These are phyloP conservation scores for Leptinotarsa texana DNA, from an alignment of 1,140 invertebrate species.

Conservation along the genomic window DNA sequence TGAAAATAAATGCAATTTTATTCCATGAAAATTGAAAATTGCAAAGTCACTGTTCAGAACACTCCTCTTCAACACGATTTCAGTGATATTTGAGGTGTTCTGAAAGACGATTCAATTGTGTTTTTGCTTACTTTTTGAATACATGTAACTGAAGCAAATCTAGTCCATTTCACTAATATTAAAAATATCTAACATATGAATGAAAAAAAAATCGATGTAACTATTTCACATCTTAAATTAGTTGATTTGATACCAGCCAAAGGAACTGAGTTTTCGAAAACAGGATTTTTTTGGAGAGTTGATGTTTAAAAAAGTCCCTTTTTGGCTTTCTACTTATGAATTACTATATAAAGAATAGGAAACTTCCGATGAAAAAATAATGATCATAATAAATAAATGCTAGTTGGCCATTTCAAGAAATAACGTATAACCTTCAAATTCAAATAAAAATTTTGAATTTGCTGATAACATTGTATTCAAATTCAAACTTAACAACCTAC, in stretches of 20 bases:
- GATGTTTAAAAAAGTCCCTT: not conserved
- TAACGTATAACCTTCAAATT: slow-evolving; percentile 36
- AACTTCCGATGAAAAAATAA: not conserved
- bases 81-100: too few relatives aligned
- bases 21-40: not conserved
- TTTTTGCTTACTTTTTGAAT: too few relatives aligned
- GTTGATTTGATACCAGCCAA: too few relatives aligned
- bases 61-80: too few relatives aligned
- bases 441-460: slow-evolving; percentile 50
- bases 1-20: slow-evolving; percentile 42
- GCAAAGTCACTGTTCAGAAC: not conserved
- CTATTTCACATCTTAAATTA: too few relatives aligned
- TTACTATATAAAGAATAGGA: not conserved
- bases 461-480: slow-evolving; percentile 51
- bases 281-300: not conserved
- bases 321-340: not conserved
- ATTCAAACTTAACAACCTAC: slow-evolving; percentile 48
- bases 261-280: too few relatives aligned
- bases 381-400: not conserved
- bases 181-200: slow-evolving; percentile 7
- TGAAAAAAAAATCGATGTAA: too few relatives aligned
- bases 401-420: not conserved
- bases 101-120: too few relatives aligned
- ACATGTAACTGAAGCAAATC: too few relatives aligned
- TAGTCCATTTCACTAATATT: not conserved